These are phyloP conservation scores for Toxotes lorentzi DNA, from an alignment of 2,797 vertebrate genomes.

Conservation along the genomic window DNA sequence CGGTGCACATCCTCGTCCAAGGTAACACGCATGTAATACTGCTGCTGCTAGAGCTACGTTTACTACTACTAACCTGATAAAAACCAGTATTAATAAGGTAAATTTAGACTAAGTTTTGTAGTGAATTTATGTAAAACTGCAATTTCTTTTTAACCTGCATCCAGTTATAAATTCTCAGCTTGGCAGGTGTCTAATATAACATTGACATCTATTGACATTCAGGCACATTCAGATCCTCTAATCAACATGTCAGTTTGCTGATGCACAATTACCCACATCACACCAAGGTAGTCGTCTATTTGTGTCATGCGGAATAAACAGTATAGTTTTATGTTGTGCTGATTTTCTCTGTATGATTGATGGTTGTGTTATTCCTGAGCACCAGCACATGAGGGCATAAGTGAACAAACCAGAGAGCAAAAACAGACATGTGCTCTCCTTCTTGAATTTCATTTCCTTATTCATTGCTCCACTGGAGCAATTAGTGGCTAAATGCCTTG, in stretches of 20 bases:
- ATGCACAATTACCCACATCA: conserved; percentile 51
- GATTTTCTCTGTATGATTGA: conserved; percentile 59
- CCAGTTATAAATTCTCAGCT: background rate
- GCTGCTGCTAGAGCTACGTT: background rate
- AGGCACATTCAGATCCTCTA: conserved; percentile 40
- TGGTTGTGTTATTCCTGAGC: conserved; percentile 68
- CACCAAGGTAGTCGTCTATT: conserved; percentile 2
- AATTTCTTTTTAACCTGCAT: background rate
- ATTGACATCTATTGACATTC: background rate
- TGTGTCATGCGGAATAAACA: no score
- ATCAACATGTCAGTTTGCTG: conserved; percentile 49
- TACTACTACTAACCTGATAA: background rate
- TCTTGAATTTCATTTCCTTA: conserved; percentile 58
- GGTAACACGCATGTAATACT: conserved; percentile 67
- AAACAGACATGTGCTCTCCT: conserved; percentile 23
- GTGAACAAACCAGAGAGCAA: conserved; percentile 59
- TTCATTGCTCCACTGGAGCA: conserved; percentile 66
- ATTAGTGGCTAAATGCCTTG: conserved; percentile 66
- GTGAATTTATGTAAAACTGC: background rate
- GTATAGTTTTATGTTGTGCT: background rate
- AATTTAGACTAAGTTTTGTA: background rate
- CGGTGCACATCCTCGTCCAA: conserved; percentile 86
- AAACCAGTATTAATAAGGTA: background rate
- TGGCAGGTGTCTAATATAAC: background rate
- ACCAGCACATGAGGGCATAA: conserved; percentile 67